phyloP scores from a whole-genome alignment of 2,888 invertebrate genomes.

The Siphonodentalium dalli region DNA sequence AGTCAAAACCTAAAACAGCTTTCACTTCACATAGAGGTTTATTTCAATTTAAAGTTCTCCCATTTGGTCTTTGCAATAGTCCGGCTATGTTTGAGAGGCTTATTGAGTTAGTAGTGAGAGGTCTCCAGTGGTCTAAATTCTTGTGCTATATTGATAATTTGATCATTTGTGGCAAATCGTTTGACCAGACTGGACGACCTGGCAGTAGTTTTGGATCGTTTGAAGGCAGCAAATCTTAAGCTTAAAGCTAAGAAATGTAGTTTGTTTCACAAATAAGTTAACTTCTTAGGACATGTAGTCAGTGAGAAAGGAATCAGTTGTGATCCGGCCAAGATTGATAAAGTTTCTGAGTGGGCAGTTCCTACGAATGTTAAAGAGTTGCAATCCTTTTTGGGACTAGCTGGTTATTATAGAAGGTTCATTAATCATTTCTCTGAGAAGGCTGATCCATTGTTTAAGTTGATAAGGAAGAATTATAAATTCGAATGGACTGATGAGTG shows the following conservation, averaged over 20 bases:
- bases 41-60: slow-evolving; percentile 12
- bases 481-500: no score
- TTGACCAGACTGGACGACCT: no score
- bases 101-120: slow-evolving; percentile 5
- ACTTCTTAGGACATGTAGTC: slow-evolving; percentile 7
- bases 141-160: slow-evolving; percentile 8
- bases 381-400: no score
- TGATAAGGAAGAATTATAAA: no score
- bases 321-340: slow-evolving; percentile 9
- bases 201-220: no score
- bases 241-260: slow-evolving; percentile 14
- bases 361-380: no score
- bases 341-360: not conserved
- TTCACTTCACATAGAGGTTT: slow-evolving; percentile 2
- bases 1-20: not conserved
- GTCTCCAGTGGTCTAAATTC: slow-evolving; percentile 5
- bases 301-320: slow-evolving; percentile 1
- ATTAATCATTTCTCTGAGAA: no score
- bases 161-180: slow-evolving; percentile 1
- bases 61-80: slow-evolving; percentile 8
- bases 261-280: slow-evolving; percentile 7
- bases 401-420: no score
- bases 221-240: slow-evolving; percentile 5
- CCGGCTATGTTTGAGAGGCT: slow-evolving; percentile 6
- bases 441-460: no score